These are phyloP conservation scores for Drosophila seguyi DNA, from an alignment of 1,140 invertebrate species.

Conservation along the genomic window DNA sequence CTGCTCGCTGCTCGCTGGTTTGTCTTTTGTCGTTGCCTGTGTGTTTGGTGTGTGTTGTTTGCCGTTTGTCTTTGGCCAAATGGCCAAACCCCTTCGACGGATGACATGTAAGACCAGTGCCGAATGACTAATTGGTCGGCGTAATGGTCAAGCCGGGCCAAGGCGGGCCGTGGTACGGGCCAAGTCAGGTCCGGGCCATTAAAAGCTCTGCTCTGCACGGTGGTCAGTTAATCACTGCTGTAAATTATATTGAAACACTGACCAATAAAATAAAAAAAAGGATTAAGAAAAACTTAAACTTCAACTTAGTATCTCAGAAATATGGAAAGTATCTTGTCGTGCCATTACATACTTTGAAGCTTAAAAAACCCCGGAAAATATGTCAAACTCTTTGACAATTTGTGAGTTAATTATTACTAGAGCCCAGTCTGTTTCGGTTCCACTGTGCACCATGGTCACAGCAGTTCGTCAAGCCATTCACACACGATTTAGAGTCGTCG, in stretches of 20 bases:
- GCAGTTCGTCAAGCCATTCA: constrained; percentile 78
- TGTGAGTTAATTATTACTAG: neutral
- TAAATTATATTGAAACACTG: neutral
- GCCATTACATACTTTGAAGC: neutral
- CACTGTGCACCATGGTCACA: constrained; percentile 51
- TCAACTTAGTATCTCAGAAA: neutral
- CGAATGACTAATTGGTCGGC: constrained; percentile 80
- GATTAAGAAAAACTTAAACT: too few relatives aligned
- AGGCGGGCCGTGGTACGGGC: constrained; percentile 6
- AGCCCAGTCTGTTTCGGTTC: neutral
- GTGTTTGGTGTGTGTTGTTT: constrained; percentile 10
- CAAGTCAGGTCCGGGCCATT: constrained; percentile 33
- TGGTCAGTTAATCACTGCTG: constrained; percentile 15
- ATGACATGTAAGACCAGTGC: constrained; percentile 75
- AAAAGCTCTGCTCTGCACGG: constrained; percentile 35
- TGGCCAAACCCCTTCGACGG: constrained; percentile 65
- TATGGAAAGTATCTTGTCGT: neutral
- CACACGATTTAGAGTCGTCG: constrained; percentile 71
- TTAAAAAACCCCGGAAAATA: neutral
- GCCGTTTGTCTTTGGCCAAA: constrained; percentile 31
- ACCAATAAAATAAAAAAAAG: too few relatives aligned
- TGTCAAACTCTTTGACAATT: neutral
- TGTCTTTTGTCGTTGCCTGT: constrained; percentile 34
- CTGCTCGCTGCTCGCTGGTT: constrained; percentile 41
- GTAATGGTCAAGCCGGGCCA: constrained; percentile 70